Evolutionary conservation across 2,888 invertebrate species (phyloP).

Genomic region (Paralinhomoeus sp.): DNA sequence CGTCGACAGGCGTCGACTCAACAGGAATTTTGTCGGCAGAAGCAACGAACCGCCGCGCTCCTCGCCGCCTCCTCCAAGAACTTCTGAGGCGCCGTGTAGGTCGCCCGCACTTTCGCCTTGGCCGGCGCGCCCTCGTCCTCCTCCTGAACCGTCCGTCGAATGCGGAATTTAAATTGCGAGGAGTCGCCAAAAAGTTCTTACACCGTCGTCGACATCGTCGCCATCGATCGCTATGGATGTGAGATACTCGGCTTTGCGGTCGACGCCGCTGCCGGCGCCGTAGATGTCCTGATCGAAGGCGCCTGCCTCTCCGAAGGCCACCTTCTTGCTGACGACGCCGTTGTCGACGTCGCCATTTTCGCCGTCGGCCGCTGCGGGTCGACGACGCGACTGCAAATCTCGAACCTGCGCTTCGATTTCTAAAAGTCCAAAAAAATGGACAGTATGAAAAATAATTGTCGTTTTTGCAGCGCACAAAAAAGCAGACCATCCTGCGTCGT

Average conservation of each 20-base stretch:
- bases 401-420: conserved; percentile 29
- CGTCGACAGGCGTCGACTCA: background rate
- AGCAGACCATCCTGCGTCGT: too few relatives aligned
- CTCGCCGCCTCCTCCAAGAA: conserved; percentile 17
- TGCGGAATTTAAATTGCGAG: background rate
- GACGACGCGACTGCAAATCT: conserved; percentile 23
- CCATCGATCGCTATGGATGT: conserved; percentile 90
- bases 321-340: conserved; percentile 28
- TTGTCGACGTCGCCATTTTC: conserved; percentile 33
- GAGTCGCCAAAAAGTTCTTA: background rate
- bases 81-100: conserved; percentile 11
- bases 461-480: too few relatives aligned
- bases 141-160: conserved; percentile 6
- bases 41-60: conserved; percentile 7
- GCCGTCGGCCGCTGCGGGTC: conserved; percentile 33
- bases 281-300: conserved; percentile 77
- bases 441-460: background rate
- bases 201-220: conserved; percentile 63
- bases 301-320: conserved; percentile 58
- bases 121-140: conserved; percentile 11
- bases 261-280: conserved; percentile 59
- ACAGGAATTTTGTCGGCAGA: background rate
- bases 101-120: background rate
- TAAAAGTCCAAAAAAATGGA: conserved; percentile 8
- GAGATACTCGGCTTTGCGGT: too few relatives aligned